A percentile compares a stretch with the other conserved stretches of the same genome.
These are phyloP conservation scores for Eubucco bourcierii DNA, from an alignment of 2,113 vertebrate genomes.

Conservation along the genomic window DNA sequence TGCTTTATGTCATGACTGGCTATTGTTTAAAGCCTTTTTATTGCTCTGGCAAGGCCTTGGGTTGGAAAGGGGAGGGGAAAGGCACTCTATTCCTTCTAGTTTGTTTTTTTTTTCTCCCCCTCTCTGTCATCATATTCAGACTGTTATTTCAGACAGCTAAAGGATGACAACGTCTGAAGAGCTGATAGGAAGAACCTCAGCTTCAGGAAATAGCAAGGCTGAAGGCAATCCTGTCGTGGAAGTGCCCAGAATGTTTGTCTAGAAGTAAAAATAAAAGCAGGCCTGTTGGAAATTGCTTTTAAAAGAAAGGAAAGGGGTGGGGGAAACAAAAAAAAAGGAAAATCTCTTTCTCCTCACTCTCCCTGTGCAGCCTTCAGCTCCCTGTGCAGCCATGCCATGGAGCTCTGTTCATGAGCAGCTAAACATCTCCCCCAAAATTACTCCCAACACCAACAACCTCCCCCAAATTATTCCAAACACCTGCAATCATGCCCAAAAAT, in stretches of 20 bases:
- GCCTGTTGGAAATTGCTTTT: background rate
- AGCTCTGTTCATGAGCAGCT: background rate
- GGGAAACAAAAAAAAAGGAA: background rate
- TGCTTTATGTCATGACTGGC: constrained; percentile 52
- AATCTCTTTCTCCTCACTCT: background rate
- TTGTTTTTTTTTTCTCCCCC: background rate
- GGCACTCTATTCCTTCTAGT: background rate
- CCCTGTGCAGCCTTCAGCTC: background rate
- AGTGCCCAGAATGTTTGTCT: background rate
- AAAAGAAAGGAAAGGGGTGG: background rate
- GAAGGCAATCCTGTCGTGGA: background rate
- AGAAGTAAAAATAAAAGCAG: background rate
- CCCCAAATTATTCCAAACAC: too few relatives aligned
- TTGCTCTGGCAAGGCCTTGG: constrained; percentile 21
- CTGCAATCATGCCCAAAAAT: too few relatives aligned
- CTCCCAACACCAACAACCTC: too few relatives aligned
- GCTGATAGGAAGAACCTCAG: background rate
- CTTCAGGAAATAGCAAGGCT: background rate
- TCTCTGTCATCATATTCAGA: background rate
- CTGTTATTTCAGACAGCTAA: constrained; percentile 1
- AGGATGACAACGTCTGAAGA: background rate
- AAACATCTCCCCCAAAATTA: background rate
- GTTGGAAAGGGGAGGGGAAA: background rate
- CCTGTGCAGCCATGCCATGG: background rate
- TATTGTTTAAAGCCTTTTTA: constrained; percentile 53